These are phyloP conservation scores for Cosmorhoe ocellata DNA, from an alignment of 2,888 invertebrate genomes.

Conservation along the genomic window DNA sequence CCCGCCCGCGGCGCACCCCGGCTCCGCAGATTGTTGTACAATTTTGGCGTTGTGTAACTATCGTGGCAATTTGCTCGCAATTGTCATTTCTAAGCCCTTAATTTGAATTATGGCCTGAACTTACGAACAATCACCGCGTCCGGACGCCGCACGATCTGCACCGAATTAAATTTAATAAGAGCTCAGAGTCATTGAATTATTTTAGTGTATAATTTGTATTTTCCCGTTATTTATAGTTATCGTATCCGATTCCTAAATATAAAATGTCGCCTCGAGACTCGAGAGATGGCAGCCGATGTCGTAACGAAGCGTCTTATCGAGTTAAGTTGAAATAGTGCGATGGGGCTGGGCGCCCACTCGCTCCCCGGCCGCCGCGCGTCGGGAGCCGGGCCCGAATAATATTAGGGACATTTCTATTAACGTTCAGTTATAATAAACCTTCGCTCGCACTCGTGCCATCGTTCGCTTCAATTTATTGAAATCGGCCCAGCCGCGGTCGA, in stretches of 20 bases:
- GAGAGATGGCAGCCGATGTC: constrained; percentile 18
- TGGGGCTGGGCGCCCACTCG: constrained; percentile 17
- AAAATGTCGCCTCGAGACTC: constrained; percentile 24
- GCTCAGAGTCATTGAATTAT: constrained; percentile 10
- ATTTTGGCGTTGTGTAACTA: constrained; percentile 25
- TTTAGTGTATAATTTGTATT: constrained; percentile 16
- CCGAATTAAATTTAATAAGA: constrained; percentile 21
- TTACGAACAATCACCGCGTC: constrained; percentile 19
- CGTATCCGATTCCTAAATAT: constrained; percentile 23
- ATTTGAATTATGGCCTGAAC: constrained; percentile 23
- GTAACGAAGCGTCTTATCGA: constrained; percentile 21
- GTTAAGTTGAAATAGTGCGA: constrained; percentile 15
- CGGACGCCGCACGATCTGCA: constrained; percentile 10
- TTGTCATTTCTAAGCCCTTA: constrained; percentile 26
- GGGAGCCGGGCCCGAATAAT: constrained; percentile 14
- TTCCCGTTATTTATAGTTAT: constrained; percentile 24
- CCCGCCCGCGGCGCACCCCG: constrained; percentile 5
- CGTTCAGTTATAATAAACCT: constrained; percentile 11
- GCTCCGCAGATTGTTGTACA: constrained; percentile 12
- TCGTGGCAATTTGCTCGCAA: constrained; percentile 28
- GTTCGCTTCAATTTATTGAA: constrained; percentile 15
- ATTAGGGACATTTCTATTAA: constrained; percentile 18
- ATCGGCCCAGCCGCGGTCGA: constrained; percentile 5
- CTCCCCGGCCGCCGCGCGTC: not conserved
- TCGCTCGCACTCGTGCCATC: constrained; percentile 1